Base-by-base conservation (phyloP, 1,140 invertebrate species). In the Hycleus phaleratus region DNA sequence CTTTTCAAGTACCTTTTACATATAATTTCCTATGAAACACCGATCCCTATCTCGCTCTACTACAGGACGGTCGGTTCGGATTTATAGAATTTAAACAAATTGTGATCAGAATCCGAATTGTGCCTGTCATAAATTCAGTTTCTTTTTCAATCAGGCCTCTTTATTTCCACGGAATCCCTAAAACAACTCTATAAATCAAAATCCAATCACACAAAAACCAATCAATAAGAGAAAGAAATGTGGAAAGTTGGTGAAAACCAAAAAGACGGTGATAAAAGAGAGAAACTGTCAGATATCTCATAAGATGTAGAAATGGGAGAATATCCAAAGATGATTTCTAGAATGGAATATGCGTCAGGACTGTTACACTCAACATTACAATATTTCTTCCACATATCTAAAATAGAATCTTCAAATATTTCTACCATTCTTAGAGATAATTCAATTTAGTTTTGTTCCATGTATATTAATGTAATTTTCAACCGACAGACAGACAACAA, bases 161-260 rank as follows among this genome's bases (percentile, higher is more conserved):
- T 46, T 52, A 58, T 58, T 50, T 51, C 32, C 47, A 18, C 25
- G 39, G 11, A 58, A 56, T 50, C 46, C 51, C 48, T 58, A 58
- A 58, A 58, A 58, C 56, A 58, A 58, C 42, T 46, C 48, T 45
- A 59, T 59, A 59, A 59, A 59, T 59, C 58, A 59, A 59, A 59
- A 59, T 59, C 58, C 58, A 59, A 59, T 59, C 32, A 32, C 57
- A 59, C 50, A 59, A 49, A 49, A 54, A 49, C 46, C 58, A 49
- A 54, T 54, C 58, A 54, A 59, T 59, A 59, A 46, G 48, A 38
- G 51, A 45, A 53, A 43, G 18, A 18, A 18, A 18, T 18, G 18
- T 18, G 18, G 32, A 32, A 32, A 32, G 7, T 32, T 7, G 32
- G 7, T 4, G 32, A 32, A 32, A 18, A 18, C 18, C 18, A 18